phyloP scores from a whole-genome alignment of 2,113 vertebrate genomes.

The Acrocephalus kingi region DNA sequence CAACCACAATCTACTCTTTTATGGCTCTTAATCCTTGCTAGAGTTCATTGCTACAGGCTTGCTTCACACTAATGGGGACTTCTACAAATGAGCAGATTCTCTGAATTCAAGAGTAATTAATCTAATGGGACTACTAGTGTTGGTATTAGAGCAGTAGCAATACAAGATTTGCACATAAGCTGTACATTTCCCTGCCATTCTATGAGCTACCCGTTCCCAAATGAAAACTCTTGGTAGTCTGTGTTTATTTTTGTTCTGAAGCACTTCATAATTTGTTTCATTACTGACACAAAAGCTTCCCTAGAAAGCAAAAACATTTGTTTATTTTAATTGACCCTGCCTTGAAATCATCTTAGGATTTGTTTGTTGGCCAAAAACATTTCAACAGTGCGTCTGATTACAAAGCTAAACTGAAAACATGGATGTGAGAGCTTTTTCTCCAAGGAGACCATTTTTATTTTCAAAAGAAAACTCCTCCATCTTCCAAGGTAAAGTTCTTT shows the following conservation, averaged over 20 bases:
- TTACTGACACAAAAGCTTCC: constrained; percentile 21
- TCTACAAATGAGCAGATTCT: neutral
- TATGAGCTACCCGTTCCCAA: neutral
- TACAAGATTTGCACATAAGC: neutral
- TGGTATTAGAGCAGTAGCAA: neutral
- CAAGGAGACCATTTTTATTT: neutral
- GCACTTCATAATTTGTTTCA: neutral
- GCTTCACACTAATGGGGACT: neutral
- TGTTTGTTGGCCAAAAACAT: constrained; percentile 8
- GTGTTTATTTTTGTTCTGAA: constrained; percentile 14
- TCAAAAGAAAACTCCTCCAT: neutral
- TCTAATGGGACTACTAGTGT: neutral
- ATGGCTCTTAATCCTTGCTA: neutral
- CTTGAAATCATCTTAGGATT: constrained; percentile 9
- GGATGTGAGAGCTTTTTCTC: neutral
- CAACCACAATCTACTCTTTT: neutral
- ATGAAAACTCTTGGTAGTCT: neutral
- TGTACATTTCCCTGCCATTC: neutral
- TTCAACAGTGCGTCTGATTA: neutral
- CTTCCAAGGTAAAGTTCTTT: neutral
- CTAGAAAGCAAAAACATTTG: neutral
- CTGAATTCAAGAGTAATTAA: constrained; percentile 19
- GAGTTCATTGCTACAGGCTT: neutral
- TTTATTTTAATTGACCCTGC: constrained; percentile 41
- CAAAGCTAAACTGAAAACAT: neutral